phyloP scores from a whole-genome alignment of 1,140 invertebrate genomes.

The Teleopsis dalmanni region DNA sequence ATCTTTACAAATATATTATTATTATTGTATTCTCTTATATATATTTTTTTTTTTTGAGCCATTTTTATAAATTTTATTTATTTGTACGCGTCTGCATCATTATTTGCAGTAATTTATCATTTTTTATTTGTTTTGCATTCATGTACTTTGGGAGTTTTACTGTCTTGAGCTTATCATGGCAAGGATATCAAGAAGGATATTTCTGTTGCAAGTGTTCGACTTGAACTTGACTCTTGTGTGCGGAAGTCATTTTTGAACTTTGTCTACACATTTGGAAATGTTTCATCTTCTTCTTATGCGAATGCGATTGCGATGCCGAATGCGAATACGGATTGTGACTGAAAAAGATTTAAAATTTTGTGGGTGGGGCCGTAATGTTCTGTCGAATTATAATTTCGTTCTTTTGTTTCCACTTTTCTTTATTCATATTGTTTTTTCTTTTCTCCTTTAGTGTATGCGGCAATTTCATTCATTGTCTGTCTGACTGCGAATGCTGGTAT shows the following conservation, averaged over 20 bases:
- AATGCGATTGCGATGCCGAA: too few species aligned
- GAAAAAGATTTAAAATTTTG: neutral
- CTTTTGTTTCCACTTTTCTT: neutral
- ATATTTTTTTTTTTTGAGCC: neutral
- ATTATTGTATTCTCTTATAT: too few species aligned
- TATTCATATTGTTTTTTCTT: neutral
- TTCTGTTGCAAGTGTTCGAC: too few species aligned
- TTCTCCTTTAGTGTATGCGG: neutral
- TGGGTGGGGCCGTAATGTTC: neutral
- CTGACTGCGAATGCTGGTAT: neutral
- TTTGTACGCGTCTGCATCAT: neutral
- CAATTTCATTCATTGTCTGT: neutral
- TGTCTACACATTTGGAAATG: too few species aligned
- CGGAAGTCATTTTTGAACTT: conserved; percentile 12
- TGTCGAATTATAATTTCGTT: neutral
- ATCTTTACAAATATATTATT: too few species aligned
- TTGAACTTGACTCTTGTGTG: conserved; percentile 9
- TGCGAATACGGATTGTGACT: neutral
- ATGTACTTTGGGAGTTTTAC: too few species aligned
- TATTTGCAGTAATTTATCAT: neutral
- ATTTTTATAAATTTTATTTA: neutral
- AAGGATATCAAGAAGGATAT: too few species aligned
- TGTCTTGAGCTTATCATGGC: too few species aligned
- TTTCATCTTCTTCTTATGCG: too few species aligned
- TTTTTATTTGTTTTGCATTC: neutral